Base-by-base conservation (phyloP, 2,888 invertebrate species). In the Pomacea canaliculata region DNA sequence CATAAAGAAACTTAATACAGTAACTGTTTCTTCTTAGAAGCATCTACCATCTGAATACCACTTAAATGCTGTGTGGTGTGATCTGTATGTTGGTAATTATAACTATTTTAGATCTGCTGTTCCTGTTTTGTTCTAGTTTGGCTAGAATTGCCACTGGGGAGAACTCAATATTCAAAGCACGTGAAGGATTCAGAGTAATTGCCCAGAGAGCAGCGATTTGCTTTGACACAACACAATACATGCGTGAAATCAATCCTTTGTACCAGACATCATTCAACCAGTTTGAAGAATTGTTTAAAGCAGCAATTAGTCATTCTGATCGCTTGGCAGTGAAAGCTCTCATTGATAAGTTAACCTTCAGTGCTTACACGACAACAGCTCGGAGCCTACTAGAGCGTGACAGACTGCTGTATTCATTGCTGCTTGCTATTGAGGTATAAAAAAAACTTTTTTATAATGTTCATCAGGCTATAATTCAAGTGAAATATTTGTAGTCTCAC, bases 301-400 rank as follows among this genome's bases (percentile, higher is more conserved):
- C 87, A 56, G 87, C 90, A 51, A 89, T 90, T 71, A 86, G 84
- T 65, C 90, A 91, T 77, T 91, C 90, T 27, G 90, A 91, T 81
- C 89, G 90, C 76, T 86, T 88, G 51, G 83, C 89, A 10, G 81
- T 87, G 49, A 89, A 89, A 78, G 87, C 87, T 27, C 87, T 90
- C 48, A 83, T 90, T 70, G 90, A 90, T 78, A 85, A 90, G 65
- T 82, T 90, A 48, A 90, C 89, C 0, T 83, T 81, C 70, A 83
- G 82, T 73, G 84, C 86, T 62, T 89, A 85, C 78, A 80, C 83
- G 66, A 86, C 86, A 51, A 85, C 86, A n/a, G 85, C 86, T 16
- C 81, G 89, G 49, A 84, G 86, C 18, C 81, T 90, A 46, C 66
- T 86, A 66, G 89, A 90, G 78, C 81, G 85, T 75, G 90, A 90